Base-by-base conservation (phyloP, 1,140 invertebrate species). In the Drosophila insularis region DNA sequence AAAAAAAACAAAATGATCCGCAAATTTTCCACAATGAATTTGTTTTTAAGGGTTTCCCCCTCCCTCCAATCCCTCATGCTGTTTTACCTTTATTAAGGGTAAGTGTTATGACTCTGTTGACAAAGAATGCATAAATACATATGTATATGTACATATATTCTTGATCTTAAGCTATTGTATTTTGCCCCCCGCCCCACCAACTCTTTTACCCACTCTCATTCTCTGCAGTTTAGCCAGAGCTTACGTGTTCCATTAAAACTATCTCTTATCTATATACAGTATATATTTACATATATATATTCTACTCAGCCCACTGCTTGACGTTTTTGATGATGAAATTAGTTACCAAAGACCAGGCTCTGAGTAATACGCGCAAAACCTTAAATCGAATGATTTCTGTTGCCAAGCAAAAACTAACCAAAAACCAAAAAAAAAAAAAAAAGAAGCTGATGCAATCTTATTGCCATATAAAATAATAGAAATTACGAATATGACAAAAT, bases 1-100 rank as follows among this genome's bases (percentile, higher is more conserved):
- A 27, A 27, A 27, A 27, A 27, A 5, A 27, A 11, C 7, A 50
- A 78, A 76, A 78, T 86, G 58, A 79, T 77, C 82, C 79, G 58
- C 84, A 77, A 86, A 87, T 82, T 87, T 82, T 86, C 82, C 82
- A 86, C 84, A 87, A 86, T 86, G 81, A 82, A 72, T 75, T 72
- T 32, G 53, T 50, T 62, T 61, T 53, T 40, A 69, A 84, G 82
- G 79, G 81, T 86, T 86, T 71, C 72, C 78, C 37, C 43, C 58
- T 62, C 37, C 35, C 35, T 37, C 35, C 35, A 1, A 8, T 37
- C 8, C 35, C 35, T 37, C 35, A 10, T 11, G 32, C 11, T 4
- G 10, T 63, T 43, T 17, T 21, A 40, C 37, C 60, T 40, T 13
- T 37, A 63, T 50, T 78, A 71, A 65, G 60, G 66, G 64, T 66